A percentile compares a stretch with the other conserved stretches of the same genome.
Evolutionary conservation across 1,140 invertebrate genomes (phyloP).

Genomic region (Calliphora vicina): DNA sequence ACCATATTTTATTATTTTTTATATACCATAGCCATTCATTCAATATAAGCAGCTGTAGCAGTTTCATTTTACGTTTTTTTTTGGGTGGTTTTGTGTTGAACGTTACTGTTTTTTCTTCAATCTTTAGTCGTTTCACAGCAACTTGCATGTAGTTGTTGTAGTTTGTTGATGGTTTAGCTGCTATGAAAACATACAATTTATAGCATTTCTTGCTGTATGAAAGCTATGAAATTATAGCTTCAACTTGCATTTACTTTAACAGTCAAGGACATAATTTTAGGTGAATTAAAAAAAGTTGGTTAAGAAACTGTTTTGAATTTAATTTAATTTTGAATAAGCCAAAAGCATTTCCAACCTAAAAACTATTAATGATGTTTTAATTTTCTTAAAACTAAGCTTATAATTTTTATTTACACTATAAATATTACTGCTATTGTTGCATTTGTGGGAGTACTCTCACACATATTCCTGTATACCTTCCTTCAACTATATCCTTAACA

Average conservation of each 20-base stretch:
- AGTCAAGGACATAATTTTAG: not conserved
- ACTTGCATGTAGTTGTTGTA: not conserved
- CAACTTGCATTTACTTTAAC: not conserved
- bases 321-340: too few species aligned
- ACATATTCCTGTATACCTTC: not conserved
- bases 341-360: too few species aligned
- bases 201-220: not conserved
- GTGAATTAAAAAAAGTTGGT: too few species aligned
- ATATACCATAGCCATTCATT: not conserved
- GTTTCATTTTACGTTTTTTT: not conserved
- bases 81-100: not conserved
- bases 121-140: not conserved
- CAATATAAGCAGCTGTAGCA: not conserved
- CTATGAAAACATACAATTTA: conserved; percentile 31
- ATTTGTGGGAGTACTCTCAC: not conserved
- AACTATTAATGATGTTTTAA: too few species aligned
- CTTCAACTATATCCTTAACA: not conserved
- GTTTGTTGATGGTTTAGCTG: not conserved
- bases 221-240: conserved; percentile 22
- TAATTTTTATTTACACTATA: not conserved
- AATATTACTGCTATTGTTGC: not conserved
- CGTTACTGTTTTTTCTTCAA: not conserved
- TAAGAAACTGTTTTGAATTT: too few species aligned
- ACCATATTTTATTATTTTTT: not conserved
- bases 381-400: too few species aligned